A percentile compares a stretch with the other conserved stretches of the same genome.
Conservation (phyloP, 2,888 invertebrate genomes). For the Melanchra persicariae region DNA sequence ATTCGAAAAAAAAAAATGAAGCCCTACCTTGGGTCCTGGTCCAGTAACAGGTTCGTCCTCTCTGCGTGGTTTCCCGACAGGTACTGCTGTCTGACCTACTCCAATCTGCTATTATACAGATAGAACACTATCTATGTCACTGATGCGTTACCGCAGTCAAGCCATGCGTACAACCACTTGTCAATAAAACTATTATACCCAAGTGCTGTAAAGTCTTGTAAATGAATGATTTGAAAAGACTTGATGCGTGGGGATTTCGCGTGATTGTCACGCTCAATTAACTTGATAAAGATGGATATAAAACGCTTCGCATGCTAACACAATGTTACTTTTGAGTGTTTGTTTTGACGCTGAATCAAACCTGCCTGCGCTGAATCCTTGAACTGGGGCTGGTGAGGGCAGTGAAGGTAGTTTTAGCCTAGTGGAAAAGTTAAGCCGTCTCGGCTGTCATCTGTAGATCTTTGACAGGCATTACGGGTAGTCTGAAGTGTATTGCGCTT, state of each 20-base stretch:
- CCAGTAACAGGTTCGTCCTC: conserved; percentile 31
- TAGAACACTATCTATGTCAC: conserved; percentile 43
- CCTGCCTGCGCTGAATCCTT: too few species aligned
- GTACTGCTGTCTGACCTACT: conserved; percentile 21
- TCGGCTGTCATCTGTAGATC: too few species aligned
- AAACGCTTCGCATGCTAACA: not conserved
- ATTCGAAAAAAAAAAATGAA: not conserved
- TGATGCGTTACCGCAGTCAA: conserved; percentile 31
- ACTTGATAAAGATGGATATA: conserved; percentile 39
- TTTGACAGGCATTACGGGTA: too few species aligned
- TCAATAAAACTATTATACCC: not conserved
- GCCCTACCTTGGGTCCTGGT: conserved; percentile 39
- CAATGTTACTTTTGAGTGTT: not conserved
- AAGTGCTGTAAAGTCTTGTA: not conserved
- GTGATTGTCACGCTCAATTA: conserved; percentile 50
- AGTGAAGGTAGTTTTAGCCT: not conserved
- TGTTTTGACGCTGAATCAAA: too few species aligned
- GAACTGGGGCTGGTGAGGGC: not conserved
- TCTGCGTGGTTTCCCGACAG: conserved; percentile 19
- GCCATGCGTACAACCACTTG: not conserved
- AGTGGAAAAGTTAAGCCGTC: too few species aligned
- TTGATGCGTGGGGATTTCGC: conserved; percentile 11
- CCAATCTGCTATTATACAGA: conserved; percentile 37
- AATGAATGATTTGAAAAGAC: not conserved
- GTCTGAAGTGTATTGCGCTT: too few species aligned